Conservation (phyloP, 2,113 vertebrate species). For the Rhodinocichla rosea region DNA sequence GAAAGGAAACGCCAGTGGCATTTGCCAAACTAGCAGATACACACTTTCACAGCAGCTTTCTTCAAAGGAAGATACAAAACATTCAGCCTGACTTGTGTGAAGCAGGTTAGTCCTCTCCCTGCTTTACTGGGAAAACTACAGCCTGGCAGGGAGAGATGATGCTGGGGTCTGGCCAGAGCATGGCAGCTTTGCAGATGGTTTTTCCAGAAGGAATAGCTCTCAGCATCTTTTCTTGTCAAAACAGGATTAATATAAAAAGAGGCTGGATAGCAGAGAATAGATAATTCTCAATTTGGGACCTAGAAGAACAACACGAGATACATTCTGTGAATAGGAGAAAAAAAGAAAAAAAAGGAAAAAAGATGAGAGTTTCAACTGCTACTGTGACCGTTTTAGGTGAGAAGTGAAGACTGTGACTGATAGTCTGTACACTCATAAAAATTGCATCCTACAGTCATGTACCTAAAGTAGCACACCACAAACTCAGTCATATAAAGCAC, state of each 20-base stretch:
- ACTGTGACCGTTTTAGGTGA: fast-evolving
- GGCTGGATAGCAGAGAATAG: not conserved
- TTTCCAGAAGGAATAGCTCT: not conserved
- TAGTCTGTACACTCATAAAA: not conserved
- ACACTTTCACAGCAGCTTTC: not conserved
- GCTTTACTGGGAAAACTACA: not conserved
- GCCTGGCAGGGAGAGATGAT: not conserved
- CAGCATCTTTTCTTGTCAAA: not conserved
- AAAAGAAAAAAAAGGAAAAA: not conserved
- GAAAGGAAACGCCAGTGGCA: not conserved
- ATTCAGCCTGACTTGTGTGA: not conserved
- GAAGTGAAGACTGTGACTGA: not conserved
- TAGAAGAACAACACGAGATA: not conserved
- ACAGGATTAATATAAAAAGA: not conserved
- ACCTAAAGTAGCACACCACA: not conserved
- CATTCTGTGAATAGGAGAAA: not conserved
- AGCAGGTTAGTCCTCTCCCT: not conserved
- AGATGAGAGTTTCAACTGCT: not conserved
- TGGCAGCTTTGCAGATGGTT: not conserved
- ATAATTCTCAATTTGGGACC: not conserved
- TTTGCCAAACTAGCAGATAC: not conserved
- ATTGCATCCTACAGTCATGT: not conserved
- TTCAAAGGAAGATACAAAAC: not conserved
- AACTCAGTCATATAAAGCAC: not conserved
- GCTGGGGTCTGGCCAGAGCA: not conserved